Conservation (phyloP, 2,888 invertebrate species). For the Stramonita haemastoma region DNA sequence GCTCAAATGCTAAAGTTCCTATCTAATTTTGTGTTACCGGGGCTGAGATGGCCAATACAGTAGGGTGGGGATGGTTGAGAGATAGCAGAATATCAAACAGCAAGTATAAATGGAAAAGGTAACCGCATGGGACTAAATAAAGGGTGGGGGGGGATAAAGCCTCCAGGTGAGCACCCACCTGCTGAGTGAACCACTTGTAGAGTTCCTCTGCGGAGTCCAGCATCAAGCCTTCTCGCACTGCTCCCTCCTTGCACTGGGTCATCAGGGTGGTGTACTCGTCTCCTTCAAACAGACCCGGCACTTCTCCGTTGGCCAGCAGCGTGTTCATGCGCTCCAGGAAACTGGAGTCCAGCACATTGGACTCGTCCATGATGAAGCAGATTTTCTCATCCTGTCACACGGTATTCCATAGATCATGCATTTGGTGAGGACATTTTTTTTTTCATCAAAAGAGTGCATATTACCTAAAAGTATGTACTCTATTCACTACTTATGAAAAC, state of each 20-base stretch:
- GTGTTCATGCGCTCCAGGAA: constrained; percentile 99
- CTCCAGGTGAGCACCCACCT: constrained; percentile 64
- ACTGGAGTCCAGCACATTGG: constrained; percentile 98
- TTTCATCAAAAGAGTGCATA: too few species aligned
- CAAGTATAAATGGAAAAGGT: neutral
- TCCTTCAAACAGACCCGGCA: constrained; percentile 82
- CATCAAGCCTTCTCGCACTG: constrained; percentile 98
- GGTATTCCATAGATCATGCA: too few species aligned
- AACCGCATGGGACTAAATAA: neutral
- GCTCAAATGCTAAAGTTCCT: too few species aligned
- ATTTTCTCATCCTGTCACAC: constrained; percentile 95
- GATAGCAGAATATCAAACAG: too few species aligned
- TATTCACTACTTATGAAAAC: too few species aligned
- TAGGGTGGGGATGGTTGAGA: too few species aligned
- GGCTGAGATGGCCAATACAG: too few species aligned
- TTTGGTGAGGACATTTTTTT: too few species aligned
- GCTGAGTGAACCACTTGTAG: constrained; percentile 99
- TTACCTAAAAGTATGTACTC: too few species aligned
- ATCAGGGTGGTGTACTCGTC: constrained; percentile 99
- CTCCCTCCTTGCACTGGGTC: constrained; percentile 99
- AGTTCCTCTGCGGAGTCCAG: constrained; percentile 98
- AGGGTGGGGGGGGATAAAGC: too few species aligned
- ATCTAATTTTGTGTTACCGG: neutral
- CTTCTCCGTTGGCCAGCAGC: constrained; percentile 98
- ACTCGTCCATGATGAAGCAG: constrained; percentile 99